A percentile compares a stretch with the other conserved stretches of the same genome.
These are phyloP conservation scores for Heterocephalus glaber DNA, from an alignment of 2,113 vertebrate species.

Conservation along the genomic window DNA sequence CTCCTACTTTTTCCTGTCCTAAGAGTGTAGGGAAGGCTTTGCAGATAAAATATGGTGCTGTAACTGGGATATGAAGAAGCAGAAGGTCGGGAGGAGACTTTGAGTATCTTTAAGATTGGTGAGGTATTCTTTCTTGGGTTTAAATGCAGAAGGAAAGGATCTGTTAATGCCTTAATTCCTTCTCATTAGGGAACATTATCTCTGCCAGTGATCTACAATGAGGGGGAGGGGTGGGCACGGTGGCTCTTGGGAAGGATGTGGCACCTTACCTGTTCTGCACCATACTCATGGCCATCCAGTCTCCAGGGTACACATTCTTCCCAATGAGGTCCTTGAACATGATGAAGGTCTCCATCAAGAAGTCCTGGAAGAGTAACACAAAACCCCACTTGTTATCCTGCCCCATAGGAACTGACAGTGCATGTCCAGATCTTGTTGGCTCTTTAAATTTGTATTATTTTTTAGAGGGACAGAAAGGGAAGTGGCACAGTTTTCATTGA, in stretches of 20 bases:
- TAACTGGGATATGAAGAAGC: background rate
- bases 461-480: background rate
- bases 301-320: slow-evolving; percentile 95
- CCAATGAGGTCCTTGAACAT: slow-evolving; percentile 97
- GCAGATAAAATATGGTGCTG: background rate
- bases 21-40: background rate
- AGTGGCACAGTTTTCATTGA: background rate
- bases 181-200: background rate
- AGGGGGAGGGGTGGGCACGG: fast-evolving
- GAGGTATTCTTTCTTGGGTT: background rate
- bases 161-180: background rate
- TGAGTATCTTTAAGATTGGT: background rate
- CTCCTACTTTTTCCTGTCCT: background rate
- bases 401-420: fast-evolving
- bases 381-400: background rate
- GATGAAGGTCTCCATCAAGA: slow-evolving; percentile 98
- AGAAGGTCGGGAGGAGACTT: background rate
- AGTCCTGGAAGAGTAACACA: slow-evolving; percentile 88
- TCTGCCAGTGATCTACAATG: no score
- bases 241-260: fast-evolving
- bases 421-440: no score
- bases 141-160: background rate
- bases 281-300: slow-evolving; percentile 99
- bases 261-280: slow-evolving; percentile 95
- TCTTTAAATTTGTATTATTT: background rate